Evolutionary conservation across 2,888 invertebrate genomes (phyloP), one percentile per base, ranked within the genome.

Genomic region (Leptodirus hochenwartii): DNA sequence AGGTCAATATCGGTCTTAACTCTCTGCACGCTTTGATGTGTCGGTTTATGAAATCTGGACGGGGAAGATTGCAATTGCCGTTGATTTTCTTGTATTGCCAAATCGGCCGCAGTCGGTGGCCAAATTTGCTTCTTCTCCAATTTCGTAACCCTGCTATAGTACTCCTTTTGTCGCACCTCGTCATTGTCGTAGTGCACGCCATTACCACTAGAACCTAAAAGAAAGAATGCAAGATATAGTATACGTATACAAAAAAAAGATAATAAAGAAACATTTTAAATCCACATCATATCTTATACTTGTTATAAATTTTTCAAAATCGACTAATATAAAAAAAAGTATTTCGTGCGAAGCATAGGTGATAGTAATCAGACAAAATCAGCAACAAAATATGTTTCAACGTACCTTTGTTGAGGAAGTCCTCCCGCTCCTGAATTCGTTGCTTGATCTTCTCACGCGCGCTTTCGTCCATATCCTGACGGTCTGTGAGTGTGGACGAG

Each of bases 351-450:
- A n/a, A n/a, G n/a, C n/a, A n/a, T n/a, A n/a, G n/a, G n/a, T n/a
- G n/a, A n/a, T n/a, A n/a, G n/a, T n/a, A n/a, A n/a, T n/a, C n/a
- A n/a, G n/a, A n/a, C n/a, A n/a, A n/a, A n/a, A n/a, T n/a, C n/a
- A n/a, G n/a, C n/a, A n/a, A n/a, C n/a, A n/a, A n/a, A n/a, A n/a
- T n/a, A n/a, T n/a, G n/a, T n/a, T n/a, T n/a, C n/a, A n/a, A n/a
- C n/a, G n/a, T n/a, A n/a, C n/a, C n/a, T n/a, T n/a, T n/a, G n/a
- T n/a, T 67, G 34, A 88, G 62, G 54, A 88, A 88, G 45, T 85
- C 85, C 51, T 87, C 85, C 53, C 87, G 87, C 49, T 85, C 81
- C 49, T 85, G 84, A 45, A 81, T 73, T 47, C 80, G 84, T 52
- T 79, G 80, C 41, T 80, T 67, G 50, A 82, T 63, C 56, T 80